These are phyloP conservation scores for Gavialis gangeticus DNA, from an alignment of 2,113 vertebrate species.

Conservation along the genomic window DNA sequence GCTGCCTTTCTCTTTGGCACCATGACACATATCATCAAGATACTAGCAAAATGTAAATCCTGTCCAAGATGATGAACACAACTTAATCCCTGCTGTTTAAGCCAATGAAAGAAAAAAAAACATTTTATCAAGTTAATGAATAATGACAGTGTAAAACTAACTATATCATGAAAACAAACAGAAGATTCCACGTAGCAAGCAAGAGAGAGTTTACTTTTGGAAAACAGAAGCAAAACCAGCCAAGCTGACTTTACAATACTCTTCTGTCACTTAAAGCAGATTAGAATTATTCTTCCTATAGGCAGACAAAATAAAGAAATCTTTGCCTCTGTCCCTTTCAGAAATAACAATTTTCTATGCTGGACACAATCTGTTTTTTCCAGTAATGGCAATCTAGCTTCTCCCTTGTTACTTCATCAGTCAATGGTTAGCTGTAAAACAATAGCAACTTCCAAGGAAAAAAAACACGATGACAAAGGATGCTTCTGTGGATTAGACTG, in stretches of 20 bases:
- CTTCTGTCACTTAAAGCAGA: background rate
- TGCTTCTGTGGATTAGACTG: too few relatives aligned
- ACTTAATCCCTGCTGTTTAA: background rate
- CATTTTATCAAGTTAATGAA: background rate
- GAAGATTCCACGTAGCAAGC: background rate
- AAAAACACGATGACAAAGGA: too few relatives aligned
- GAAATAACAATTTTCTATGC: background rate
- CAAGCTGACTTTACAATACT: background rate
- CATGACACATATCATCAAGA: background rate
- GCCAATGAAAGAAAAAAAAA: background rate
- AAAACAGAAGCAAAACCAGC: background rate
- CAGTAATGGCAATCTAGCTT: background rate
- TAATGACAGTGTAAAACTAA: background rate
- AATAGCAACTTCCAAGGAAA: accelerated
- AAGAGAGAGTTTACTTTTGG: background rate
- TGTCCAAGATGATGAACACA: background rate
- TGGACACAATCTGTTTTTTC: background rate
- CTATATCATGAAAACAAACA: background rate
- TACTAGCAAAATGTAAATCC: background rate
- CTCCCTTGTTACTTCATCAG: background rate
- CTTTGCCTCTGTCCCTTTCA: background rate
- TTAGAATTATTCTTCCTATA: background rate
- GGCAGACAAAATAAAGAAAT: accelerated
- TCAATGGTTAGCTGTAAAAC: background rate
- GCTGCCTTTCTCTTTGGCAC: background rate